Evolutionary conservation across 1,140 invertebrate species (phyloP), one percentile per base, ranked within the genome.

Genomic region (Homarus americanus): DNA sequence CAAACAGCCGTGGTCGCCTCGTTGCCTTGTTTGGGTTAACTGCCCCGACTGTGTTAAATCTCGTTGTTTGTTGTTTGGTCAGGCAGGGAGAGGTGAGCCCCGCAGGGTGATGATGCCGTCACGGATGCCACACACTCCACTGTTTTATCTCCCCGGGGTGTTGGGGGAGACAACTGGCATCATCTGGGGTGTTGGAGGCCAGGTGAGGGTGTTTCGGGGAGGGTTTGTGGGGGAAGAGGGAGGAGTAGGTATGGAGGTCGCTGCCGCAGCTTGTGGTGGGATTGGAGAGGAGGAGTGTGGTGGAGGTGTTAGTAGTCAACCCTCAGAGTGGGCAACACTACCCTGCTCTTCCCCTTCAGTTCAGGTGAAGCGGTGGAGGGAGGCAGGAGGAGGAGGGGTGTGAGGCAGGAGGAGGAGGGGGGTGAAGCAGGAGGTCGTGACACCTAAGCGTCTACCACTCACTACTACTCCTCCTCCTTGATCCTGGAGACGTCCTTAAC

Each of bases 61-160:
- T 40, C 36, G 72, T 38, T 76, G 79, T 82, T 82, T 49, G 41
- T 82, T 82, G 44, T 82, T 82, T 58, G 79, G 79, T 49, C 76
- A 36, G 79, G 79, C 32, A 82, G 79, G 79, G 44, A 28, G 20
- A 58, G 49, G 76, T 34, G 38, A 49, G 76, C 40, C 76, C 40
- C 76, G n/a, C 41, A 44, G 76, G 44, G 44, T 49, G 44, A 15
- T 49, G 44, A 49, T 49, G 44, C 44, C 44, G 44, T 0, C 44
- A 7, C 7, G 15, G 44, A 49, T 49, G 44, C 44, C 44, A 15
- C 44, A 10, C 7, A 10, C 44, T 49, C 44, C 0, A 49, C 7
- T 0, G 0, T 10, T 49, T 49, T 7, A 49, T 10, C 15, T 49
- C 44, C 44, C 15, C 15, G 1, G 44, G 75, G 36, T 17, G 34